Evolutionary conservation across 2,888 invertebrate genomes (phyloP).

Genomic region (Nesidiocoris tenuis): DNA sequence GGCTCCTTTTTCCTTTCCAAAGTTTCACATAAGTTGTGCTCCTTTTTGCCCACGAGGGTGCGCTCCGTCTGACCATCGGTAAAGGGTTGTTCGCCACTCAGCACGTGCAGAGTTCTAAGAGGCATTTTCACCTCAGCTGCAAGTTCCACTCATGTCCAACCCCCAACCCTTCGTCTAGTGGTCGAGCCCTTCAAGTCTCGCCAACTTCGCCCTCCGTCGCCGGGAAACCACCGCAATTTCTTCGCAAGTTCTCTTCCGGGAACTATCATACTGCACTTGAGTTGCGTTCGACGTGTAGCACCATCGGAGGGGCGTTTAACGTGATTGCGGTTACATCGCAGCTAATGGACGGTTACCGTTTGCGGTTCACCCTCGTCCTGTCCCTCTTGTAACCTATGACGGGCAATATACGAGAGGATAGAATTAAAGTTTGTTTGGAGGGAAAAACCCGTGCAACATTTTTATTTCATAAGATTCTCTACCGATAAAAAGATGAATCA

Average conservation of each 20-base stretch:
- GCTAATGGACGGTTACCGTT: neutral
- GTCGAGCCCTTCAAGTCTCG: neutral
- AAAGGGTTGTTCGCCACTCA: too few relatives aligned
- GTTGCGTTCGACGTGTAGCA: neutral
- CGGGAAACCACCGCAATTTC: neutral
- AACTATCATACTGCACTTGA: neutral
- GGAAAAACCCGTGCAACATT: neutral
- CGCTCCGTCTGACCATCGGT: too few relatives aligned
- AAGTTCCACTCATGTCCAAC: neutral
- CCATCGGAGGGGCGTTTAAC: neutral
- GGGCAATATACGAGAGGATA: too few relatives aligned
- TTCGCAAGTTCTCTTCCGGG: neutral
- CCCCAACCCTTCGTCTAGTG: neutral
- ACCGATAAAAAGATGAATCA: too few relatives aligned
- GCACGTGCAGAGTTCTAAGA: neutral
- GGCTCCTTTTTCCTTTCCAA: too few relatives aligned
- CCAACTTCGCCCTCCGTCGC: neutral
- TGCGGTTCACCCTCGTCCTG: neutral
- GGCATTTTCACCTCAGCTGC: neutral
- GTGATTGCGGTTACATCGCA: neutral
- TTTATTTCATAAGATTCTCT: too few relatives aligned
- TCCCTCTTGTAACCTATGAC: too few relatives aligned
- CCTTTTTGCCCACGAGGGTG: too few relatives aligned
- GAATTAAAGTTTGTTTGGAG: too few relatives aligned
- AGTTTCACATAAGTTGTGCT: too few relatives aligned